Conservation (phyloP, 2,888 invertebrate genomes). For the Amorpha juglandis region DNA sequence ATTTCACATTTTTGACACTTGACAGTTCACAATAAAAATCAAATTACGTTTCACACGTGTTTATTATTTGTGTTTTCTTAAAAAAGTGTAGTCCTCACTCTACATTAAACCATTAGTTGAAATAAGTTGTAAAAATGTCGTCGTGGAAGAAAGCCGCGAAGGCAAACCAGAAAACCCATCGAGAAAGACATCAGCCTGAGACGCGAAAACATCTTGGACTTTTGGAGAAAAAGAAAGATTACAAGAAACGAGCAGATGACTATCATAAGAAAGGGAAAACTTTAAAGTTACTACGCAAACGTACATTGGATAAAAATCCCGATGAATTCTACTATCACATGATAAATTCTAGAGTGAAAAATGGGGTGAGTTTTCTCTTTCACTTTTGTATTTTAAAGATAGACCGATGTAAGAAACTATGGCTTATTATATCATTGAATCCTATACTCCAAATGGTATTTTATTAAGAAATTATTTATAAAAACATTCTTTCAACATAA, state of each 20-base stretch:
- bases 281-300: conserved; percentile 90
- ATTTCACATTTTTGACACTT: no score
- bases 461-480: not conserved
- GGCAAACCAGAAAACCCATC: conserved; percentile 92
- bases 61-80: not conserved
- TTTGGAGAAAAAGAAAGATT: conserved; percentile 95
- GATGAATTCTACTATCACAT: conserved; percentile 99
- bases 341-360: conserved; percentile 92
- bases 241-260: conserved; percentile 90
- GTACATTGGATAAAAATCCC: conserved; percentile 96
- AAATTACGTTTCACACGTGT: conserved; percentile 1
- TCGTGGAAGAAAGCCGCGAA: conserved; percentile 96
- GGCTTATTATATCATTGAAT: no score
- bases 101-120: not conserved
- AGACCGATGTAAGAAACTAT: no score
- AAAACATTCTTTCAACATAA: conserved; percentile 3
- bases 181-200: conserved; percentile 93
- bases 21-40: no score
- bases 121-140: conserved; percentile 86
- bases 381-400: conserved; percentile 1
- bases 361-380: conserved; percentile 69
- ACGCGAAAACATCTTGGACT: conserved; percentile 90
- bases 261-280: conserved; percentile 92
- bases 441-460: no score
- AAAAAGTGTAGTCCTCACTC: not conserved